Evolutionary conservation across 2,888 invertebrate species (phyloP).

Genomic region (Imbricaverruca yamaguchii): DNA sequence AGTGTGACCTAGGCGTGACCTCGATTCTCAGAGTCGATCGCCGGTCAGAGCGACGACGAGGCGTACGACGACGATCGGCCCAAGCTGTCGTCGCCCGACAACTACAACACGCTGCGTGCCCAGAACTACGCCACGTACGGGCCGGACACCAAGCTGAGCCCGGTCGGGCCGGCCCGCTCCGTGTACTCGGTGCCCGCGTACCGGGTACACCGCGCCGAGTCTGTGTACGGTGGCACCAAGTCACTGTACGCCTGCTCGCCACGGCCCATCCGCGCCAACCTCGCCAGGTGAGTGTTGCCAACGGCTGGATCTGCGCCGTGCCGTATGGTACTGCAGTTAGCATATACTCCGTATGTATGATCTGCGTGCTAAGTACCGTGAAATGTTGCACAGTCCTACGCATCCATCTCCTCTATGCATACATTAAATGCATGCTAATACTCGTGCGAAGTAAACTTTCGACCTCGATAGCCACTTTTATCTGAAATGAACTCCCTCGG

Average conservation of each 20-base stretch:
- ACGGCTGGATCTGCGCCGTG: too few relatives aligned
- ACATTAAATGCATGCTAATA: too few relatives aligned
- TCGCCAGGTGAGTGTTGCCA: neutral
- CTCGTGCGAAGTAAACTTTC: too few relatives aligned
- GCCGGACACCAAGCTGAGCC: neutral
- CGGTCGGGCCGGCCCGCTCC: slow-evolving; percentile 7
- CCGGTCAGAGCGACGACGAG: slow-evolving; percentile 5
- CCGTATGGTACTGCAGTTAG: too few relatives aligned
- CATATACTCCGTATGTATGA: too few relatives aligned
- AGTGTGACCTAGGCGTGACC: too few relatives aligned
- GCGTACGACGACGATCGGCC: slow-evolving; percentile 1
- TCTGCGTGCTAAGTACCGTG: too few relatives aligned
- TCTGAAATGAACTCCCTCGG: too few relatives aligned
- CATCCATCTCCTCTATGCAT: too few relatives aligned
- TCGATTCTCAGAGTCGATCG: neutral
- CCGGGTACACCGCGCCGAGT: slow-evolving; percentile 29
- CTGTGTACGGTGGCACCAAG: slow-evolving; percentile 39
- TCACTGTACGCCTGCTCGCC: slow-evolving; percentile 37
- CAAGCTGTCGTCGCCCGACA: neutral
- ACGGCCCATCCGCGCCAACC: slow-evolving; percentile 27
- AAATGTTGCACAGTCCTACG: too few relatives aligned
- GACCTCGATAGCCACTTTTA: neutral
- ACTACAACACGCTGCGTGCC: slow-evolving; percentile 17
- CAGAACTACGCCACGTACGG: slow-evolving; percentile 3
- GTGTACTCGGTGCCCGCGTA: slow-evolving; percentile 10